Evolutionary conservation across 1,140 invertebrate genomes (phyloP), one percentile per base, ranked within the genome.

Genomic region (Drosophila azteca): DNA sequence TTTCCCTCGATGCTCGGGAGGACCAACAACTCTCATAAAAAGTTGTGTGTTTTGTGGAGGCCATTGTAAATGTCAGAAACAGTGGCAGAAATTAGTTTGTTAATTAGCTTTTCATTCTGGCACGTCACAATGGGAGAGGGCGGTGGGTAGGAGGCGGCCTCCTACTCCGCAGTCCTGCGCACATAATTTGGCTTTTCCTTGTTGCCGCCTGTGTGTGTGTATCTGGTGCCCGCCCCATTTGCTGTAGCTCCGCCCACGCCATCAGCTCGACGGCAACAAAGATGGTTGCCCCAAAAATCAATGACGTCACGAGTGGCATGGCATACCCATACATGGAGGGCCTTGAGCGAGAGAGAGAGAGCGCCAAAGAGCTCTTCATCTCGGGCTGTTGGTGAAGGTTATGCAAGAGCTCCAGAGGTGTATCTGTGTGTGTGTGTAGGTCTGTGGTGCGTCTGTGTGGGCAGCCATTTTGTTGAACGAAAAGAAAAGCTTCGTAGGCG

Each of bases 21-120:
- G 61, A 65, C 64, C 59, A 77, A 87, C 62, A 81, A 87, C 71
- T 74, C 71, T 66, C 71, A 87, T 82, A 81, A 87, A 87, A 84
- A 84, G 79, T 59, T 84, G 85, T 68, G 4, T 5, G 1, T 39
- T 20, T 20, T 39, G 29, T 29, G 29, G 39, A 46, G 54, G 46
- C 53, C 78, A 78, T 84, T 82, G 82, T 87, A 87, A 87, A 87
- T 79, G 82, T 87, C 83, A 87, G 77, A 82, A 79, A 82, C 82
- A 87, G 82, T 82, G 69, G 63, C 82, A 66, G 35, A 87, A 87
- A 87, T 87, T 88, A 88, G 82, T 87, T 87, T 88, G 83, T 87
- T 87, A 87, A 87, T 87, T 87, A 87, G 82, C 83, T 88, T 88
- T 88, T 88, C 83, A 87, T 75, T 70, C 54, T 81, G 74, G 58